Base-by-base conservation (phyloP, 2,113 vertebrate genomes). In the Monopterus albus region DNA sequence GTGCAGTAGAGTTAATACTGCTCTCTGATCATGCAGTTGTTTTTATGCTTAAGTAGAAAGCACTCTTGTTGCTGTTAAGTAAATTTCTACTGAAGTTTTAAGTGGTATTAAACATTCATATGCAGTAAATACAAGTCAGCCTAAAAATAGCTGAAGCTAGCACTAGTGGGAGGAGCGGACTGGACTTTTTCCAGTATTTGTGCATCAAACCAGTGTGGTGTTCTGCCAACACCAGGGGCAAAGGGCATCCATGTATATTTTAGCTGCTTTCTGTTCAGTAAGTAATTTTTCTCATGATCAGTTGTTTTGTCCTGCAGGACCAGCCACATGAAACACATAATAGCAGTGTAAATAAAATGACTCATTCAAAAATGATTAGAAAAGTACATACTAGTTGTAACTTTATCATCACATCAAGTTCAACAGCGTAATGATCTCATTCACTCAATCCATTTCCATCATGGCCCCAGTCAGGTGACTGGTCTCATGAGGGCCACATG, bases 401-500 rank as follows among this genome's bases (percentile, higher is more conserved):
- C 29, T 31, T n/a, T n/a, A n/a, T n/a, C n/a, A n/a, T 31, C 5
- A 7, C 29, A 31, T 31, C 8, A 31, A 7, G 5, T 31, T 31
- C 29, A 31, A 7, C 28, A 42, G 40, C 40, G 7, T 15, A 46
- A 15, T 26, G 7, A 57, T 18, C 25, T 51, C 13, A 7, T n/a
- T 43, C 49, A 17, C 11, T 55, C 31, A 69, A 66, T 75, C 47
- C n/a, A 15, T 42, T 50, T 49, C 59, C 31, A 42, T 20, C 25
- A 6, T 5, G 3, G 38, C 17, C 2, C 6, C 1, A 7, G 62
- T 86, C 85, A 81, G 26, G 77, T 88, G 85, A 75, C 72, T 14
- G 21, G 50, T 68, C 73, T 69, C 29, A 81, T 82, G 82, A 75
- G 56, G 40, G 26, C 45, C 88, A 71, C 63, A 53, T 89, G 82